Evolutionary conservation across 1,140 invertebrate genomes (phyloP).

Genomic region (Triops longicaudatus): DNA sequence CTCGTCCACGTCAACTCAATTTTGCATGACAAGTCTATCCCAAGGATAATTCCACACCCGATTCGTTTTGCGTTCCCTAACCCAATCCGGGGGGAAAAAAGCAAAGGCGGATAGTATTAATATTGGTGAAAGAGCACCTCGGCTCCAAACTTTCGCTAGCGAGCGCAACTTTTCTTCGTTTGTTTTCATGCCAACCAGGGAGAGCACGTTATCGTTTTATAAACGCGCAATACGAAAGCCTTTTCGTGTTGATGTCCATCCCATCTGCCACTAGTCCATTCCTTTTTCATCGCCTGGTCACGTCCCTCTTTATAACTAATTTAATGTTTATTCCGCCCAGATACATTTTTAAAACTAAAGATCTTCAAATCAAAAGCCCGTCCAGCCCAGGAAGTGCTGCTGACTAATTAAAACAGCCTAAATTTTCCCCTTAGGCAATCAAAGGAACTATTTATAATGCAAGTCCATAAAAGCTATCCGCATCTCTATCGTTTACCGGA

Average conservation of each 20-base stretch:
- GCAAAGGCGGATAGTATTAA: not conserved
- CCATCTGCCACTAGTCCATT: not conserved
- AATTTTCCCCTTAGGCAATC: no score
- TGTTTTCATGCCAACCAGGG: not conserved
- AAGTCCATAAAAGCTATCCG: no score
- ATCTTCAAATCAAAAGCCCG: not conserved
- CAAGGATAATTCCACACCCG: no score
- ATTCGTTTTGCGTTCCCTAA: no score
- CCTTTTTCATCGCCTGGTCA: not conserved
- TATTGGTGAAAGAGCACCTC: not conserved
- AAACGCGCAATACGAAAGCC: not conserved
- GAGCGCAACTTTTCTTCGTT: not conserved
- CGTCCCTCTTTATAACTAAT: not conserved
- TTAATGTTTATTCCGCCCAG: not conserved
- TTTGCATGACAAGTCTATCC: constrained; percentile 13
- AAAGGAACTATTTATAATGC: no score
- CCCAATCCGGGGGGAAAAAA: no score
- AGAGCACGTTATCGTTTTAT: constrained; percentile 10
- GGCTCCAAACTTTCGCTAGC: not conserved
- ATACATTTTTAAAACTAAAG: not conserved
- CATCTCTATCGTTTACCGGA: no score
- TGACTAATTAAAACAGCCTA: no score
- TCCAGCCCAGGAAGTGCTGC: not conserved
- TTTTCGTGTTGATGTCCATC: constrained; percentile 15
- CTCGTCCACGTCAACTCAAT: not conserved